phyloP scores from a whole-genome alignment of 2,888 invertebrate species.

The Acronicta alni region DNA sequence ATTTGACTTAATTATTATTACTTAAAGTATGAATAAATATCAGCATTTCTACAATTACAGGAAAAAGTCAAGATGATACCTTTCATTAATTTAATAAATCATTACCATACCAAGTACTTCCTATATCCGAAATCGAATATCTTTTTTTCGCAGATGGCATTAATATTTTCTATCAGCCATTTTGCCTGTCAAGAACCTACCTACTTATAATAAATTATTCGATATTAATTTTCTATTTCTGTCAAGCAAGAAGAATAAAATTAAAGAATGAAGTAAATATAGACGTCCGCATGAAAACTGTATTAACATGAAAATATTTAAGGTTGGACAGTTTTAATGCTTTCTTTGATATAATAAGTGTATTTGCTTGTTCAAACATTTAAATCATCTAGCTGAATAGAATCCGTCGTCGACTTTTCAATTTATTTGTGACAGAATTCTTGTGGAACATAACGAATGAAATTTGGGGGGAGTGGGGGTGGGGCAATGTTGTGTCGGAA shows the following conservation, averaged over 20 bases:
- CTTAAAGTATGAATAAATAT: too few relatives aligned
- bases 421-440: conserved; percentile 70
- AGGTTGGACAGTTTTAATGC: conserved; percentile 35
- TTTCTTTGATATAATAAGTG: conserved; percentile 54
- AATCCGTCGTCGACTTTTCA: conserved; percentile 62
- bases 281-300: conserved; percentile 16
- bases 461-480: conserved; percentile 63
- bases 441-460: conserved; percentile 65
- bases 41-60: too few relatives aligned
- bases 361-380: conserved; percentile 61
- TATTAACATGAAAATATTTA: conserved; percentile 15
- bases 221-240: conserved; percentile 36
- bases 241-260: conserved; percentile 15
- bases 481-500: conserved; percentile 72
- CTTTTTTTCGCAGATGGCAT: conserved; percentile 27
- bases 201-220: conserved; percentile 32
- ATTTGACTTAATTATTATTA: too few relatives aligned
- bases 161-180: conserved; percentile 24
- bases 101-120: conserved; percentile 15
- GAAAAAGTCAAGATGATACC: too few relatives aligned
- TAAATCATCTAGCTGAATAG: conserved; percentile 46
- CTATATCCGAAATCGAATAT: conserved; percentile 35
- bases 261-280: conserved; percentile 11
- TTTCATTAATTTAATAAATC: conserved; percentile 10
- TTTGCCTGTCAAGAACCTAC: conserved; percentile 10